These are phyloP conservation scores for Trachymyrmex septentrionalis DNA, from an alignment of 1,140 invertebrate species.

Conservation along the genomic window DNA sequence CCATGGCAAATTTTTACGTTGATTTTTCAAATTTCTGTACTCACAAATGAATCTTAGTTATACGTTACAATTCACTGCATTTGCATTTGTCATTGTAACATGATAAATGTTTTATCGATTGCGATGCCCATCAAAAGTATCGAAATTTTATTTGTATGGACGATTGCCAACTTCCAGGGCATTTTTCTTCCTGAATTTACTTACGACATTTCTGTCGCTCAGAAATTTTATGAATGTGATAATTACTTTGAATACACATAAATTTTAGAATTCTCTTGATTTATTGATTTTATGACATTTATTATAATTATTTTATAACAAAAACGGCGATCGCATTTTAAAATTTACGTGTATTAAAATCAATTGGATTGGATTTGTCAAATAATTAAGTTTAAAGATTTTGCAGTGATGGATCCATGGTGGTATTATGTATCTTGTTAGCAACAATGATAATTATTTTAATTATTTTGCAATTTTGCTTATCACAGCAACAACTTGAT, in stretches of 20 bases:
- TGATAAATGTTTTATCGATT: conserved; percentile 5
- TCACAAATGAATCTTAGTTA: background rate
- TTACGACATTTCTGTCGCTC: background rate
- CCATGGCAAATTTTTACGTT: background rate
- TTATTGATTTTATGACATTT: conserved; percentile 8
- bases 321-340: background rate
- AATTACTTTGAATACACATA: conserved; percentile 14
- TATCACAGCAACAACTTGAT: background rate
- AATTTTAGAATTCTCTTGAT: conserved; percentile 12
- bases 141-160: conserved; percentile 6
- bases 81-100: background rate
- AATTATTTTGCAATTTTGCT: conserved; percentile 27
- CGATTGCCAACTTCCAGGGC: conserved; percentile 24
- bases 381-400: background rate
- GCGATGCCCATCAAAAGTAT: background rate
- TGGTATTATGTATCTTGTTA: background rate
- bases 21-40: background rate
- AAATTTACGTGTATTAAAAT: background rate
- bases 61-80: background rate
- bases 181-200: conserved; percentile 19
- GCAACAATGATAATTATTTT: background rate
- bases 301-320: background rate
- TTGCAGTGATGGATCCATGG: background rate
- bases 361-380: background rate
- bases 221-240: conserved; percentile 15